Base-by-base conservation (phyloP, 1,140 invertebrate genomes). In the Tetraneura akinire region DNA sequence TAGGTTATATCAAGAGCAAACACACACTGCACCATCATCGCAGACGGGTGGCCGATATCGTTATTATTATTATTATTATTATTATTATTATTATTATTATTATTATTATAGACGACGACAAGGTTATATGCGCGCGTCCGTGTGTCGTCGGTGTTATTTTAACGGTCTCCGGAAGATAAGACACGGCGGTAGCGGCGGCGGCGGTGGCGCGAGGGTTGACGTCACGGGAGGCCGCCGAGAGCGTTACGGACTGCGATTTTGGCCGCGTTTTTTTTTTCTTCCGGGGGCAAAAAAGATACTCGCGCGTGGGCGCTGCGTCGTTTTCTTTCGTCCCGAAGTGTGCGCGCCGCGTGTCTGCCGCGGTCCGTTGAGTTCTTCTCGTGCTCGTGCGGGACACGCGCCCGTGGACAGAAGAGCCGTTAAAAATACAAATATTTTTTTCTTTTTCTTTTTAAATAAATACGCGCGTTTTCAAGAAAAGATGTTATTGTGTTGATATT, bases 161-260 rank as follows among this genome's bases (percentile, higher is more conserved):
- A 78, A 78, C 74, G 74, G 74, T 78, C 74, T 78, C 74, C 55
- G 74, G 74, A 78, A 78, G 74, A 78, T 78, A 78, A 78, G 74
- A 78, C 47, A 74, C 29, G 26, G 13, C 49, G 29, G 26, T 10
- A 10, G 26, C 49, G 57, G 57, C 23, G 55, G 60, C 29, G 9
- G 60, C 29, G 57, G 57, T 23, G 13, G 57, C 16, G n/a, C 8
- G 11, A 47, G 74, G 74, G 74, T 78, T 78, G 74, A 62, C 55
- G 74, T 78, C 74, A 78, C 74, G 74, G 74, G 37, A 37, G 37
- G 55, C 21, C 53, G 74, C 55, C 68, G 60, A 11, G 10, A 21
- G 73, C 51, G 53, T 55, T 60, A 78, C 74, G 53, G 68, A 8
- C 8, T n/a, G 13, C 47, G 47, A n/a, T 51, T 71, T 71, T 21